Percentiles rank a stretch among this genome's conserved stretches.
These are phyloP conservation scores for Trichechus manatus DNA, from an alignment of 2,113 vertebrate genomes.

Conservation along the genomic window DNA sequence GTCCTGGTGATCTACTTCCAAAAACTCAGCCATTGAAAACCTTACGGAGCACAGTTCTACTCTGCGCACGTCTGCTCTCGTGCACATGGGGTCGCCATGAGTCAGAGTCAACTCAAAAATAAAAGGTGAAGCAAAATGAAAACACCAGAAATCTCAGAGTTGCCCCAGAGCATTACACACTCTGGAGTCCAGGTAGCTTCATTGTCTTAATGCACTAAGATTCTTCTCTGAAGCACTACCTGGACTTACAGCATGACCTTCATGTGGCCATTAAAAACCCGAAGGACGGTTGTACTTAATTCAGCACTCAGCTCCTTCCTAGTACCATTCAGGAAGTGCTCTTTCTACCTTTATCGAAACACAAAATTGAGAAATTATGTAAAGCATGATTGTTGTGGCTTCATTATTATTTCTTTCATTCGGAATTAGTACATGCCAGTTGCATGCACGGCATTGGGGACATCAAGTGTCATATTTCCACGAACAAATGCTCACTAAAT, in stretches of 20 bases:
- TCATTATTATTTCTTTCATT: neutral
- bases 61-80: no score
- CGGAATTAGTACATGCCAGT: accelerated
- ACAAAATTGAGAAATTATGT: neutral
- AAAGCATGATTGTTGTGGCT: accelerated
- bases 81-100: no score
- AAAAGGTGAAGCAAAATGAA: neutral
- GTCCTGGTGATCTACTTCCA: no score
- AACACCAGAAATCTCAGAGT: no score
- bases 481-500: accelerated
- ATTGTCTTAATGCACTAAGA: no score
- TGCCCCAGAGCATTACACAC: neutral
- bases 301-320: slow-evolving; percentile 86
- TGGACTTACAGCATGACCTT: slow-evolving; percentile 78
- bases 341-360: slow-evolving; percentile 82
- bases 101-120: no score
- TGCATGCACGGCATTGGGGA: accelerated
- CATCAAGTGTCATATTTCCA: accelerated
- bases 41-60: no score
- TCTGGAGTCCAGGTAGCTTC: no score
- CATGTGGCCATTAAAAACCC: slow-evolving; percentile 88
- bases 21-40: no score
- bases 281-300: slow-evolving; percentile 76
- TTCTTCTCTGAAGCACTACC: no score
- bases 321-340: slow-evolving; percentile 79